Evolutionary conservation across 2,888 invertebrate species (phyloP), one percentile per base, ranked within the genome.

Genomic region (Lasioglossum zephyrum): DNA sequence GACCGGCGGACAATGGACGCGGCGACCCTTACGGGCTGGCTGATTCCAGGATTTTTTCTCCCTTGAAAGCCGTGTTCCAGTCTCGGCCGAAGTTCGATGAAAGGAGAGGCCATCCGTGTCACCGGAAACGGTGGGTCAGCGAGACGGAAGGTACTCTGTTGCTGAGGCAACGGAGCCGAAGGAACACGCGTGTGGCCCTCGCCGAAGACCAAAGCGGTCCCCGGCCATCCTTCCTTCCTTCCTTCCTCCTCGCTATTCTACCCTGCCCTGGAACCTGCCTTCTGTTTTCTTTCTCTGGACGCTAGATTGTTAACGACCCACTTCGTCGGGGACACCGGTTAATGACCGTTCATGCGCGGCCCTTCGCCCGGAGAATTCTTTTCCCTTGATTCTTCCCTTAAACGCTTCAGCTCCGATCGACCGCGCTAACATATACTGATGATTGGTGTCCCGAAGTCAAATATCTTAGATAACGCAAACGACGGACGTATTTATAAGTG

Each of bases 81-180:
- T 76, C 87, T 78, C 76, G 84, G 47, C 18, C 60, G 80, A 85
- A 81, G 82, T 86, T 86, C 89, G 89, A 87, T 85, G 89, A 87
- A 90, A 89, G 89, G 88, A 91, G 92, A 89, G 89, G 81, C 88
- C 91, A 90, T 92, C 88, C 90, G 90, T 92, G 92, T 92, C 92
- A 91, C 92, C 92, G 93, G 93, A 93, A 93, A 92, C 93, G 92
- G 90, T 92, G 91, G 93, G 93, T 93, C 93, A 93, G 91, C 92
- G 91, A 93, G 92, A 93, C 92, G 93, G 92, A 93, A 93, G 93
- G 91, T 92, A 92, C 93, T 93, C 92, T 92, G 93, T 93, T 93
- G 93, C 93, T 93, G 92, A 92, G 93, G 93, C 93, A 93, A 93
- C 93, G 82, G 85, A 80, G 89, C 89, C 89, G 88, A 91, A 91